Percentiles rank a stretch among this genome's conserved stretches.
These are phyloP conservation scores for Cavia aperea DNA, from an alignment of 2,113 vertebrate species.

Conservation along the genomic window DNA sequence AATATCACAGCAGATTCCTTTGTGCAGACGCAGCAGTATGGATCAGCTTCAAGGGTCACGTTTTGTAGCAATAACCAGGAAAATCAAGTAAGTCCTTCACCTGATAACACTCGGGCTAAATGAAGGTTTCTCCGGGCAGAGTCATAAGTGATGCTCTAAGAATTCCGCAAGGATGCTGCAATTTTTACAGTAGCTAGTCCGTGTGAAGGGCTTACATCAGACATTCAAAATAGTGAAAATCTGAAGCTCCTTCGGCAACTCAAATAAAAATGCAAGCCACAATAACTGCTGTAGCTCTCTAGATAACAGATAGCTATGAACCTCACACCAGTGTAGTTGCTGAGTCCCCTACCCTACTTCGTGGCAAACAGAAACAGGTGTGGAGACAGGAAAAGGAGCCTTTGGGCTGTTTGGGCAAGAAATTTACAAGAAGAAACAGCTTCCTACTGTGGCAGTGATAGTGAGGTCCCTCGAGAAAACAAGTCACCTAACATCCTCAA, in stretches of 20 bases:
- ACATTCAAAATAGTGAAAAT: not conserved
- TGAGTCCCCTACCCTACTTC: too few relatives aligned
- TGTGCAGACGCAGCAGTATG: not conserved
- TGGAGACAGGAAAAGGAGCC: not conserved
- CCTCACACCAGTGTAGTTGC: not conserved
- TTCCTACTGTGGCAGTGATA: not conserved
- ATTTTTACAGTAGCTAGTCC: not conserved
- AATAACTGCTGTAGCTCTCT: not conserved
- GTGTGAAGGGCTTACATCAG: not conserved
- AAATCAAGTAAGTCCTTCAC: not conserved
- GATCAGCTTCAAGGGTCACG: not conserved
- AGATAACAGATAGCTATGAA: not conserved
- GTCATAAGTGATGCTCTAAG: not conserved
- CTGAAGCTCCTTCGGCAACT: not conserved
- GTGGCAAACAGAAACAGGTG: not conserved
- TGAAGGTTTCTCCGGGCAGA: not conserved
- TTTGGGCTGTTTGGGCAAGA: not conserved
- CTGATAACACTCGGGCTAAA: not conserved
- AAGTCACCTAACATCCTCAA: not conserved
- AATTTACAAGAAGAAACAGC: not conserved
- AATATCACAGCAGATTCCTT: slow-evolving; percentile 1
- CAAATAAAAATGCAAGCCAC: not conserved
- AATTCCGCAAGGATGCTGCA: not conserved
- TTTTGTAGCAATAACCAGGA: not conserved
- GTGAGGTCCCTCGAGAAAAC: not conserved